phyloP scores from a whole-genome alignment of 2,113 vertebrate genomes.

The Cacatua alba region DNA sequence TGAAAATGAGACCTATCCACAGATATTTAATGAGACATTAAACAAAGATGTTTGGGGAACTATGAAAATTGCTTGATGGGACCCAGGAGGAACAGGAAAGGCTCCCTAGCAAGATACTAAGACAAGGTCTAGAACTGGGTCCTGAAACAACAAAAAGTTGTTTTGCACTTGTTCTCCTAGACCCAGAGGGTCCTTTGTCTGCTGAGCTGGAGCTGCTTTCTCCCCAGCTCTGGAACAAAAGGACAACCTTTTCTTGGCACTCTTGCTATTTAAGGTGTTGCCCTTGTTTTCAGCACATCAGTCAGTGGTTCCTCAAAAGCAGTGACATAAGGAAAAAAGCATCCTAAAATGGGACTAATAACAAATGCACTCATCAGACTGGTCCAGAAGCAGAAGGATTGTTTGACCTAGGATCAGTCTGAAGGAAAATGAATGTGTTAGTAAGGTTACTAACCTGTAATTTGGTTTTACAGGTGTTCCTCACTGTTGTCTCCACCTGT shows the following conservation, averaged over 20 bases:
- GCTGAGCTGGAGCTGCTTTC: neutral
- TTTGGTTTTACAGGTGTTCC: neutral
- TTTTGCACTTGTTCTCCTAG: neutral
- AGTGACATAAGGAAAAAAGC: neutral
- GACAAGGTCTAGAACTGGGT: neutral
- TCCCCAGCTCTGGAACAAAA: neutral
- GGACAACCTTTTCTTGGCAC: neutral
- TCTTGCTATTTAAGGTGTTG: neutral
- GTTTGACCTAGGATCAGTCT: neutral
- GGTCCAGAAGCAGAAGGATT: neutral
- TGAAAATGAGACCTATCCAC: neutral
- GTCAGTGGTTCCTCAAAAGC: neutral
- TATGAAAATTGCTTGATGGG: neutral
- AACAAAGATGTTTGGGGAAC: neutral
- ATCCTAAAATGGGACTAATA: neutral
- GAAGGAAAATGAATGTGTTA: neutral
- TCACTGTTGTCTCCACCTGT: neutral
- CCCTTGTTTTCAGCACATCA: neutral
- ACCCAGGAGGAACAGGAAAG: neutral
- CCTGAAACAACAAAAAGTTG: neutral
- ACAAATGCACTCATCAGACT: neutral
- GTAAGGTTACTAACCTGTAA: neutral
- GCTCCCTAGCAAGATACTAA: neutral
- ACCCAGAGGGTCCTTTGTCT: neutral
- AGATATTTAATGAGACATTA: neutral